Evolutionary conservation across 2,797 vertebrate genomes (phyloP).

Genomic region (Fringilla coelebs): DNA sequence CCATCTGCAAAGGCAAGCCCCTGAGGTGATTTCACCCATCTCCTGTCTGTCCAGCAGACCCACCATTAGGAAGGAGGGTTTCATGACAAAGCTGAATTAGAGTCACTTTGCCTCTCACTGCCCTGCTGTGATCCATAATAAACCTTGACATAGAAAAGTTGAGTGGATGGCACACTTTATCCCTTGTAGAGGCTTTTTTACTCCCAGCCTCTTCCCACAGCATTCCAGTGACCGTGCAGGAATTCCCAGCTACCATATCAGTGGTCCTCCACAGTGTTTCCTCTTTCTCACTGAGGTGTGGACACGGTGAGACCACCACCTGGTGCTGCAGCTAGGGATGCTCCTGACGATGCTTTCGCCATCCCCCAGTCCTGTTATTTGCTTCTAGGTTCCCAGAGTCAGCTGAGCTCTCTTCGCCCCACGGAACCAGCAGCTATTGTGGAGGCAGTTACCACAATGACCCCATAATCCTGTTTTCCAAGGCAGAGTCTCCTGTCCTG

Average conservation of each 20-base stretch:
- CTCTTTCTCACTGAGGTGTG: background rate
- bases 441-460: background rate
- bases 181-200: background rate
- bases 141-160: background rate
- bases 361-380: background rate
- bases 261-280: background rate
- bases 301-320: rapidly evolving
- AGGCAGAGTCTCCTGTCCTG: conserved; percentile 16
- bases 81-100: background rate
- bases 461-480: conserved; percentile 39
- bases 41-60: background rate
- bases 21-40: background rate
- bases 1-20: background rate
- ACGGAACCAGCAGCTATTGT: background rate
- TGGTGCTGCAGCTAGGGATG: background rate
- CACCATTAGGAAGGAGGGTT: background rate
- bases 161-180: background rate
- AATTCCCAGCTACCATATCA: background rate
- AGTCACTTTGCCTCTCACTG: background rate
- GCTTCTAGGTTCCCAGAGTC: background rate
- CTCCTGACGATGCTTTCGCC: background rate
- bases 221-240: background rate
- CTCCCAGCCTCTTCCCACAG: background rate
- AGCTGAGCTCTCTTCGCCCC: background rate
- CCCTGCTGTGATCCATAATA: background rate